Evolutionary conservation across 2,888 invertebrate species (phyloP), one percentile per base, ranked within the genome.

Genomic region (Aphodius sticticus): DNA sequence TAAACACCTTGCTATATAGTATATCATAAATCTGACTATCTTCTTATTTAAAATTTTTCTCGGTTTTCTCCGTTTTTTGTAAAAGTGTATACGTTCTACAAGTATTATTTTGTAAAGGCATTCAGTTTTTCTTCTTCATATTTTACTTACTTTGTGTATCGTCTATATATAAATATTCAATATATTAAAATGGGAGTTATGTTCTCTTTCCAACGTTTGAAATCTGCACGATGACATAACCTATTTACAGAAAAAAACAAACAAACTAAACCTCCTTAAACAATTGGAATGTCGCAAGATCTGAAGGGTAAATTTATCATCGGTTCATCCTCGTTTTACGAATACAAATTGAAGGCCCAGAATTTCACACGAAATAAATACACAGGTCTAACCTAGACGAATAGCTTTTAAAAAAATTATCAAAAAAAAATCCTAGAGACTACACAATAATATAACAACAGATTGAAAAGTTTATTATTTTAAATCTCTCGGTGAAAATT

Each of bases 81-180:
- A 89, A 89, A 89, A 89, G 89, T 89, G 88, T 88, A 89, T 89
- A 89, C 88, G 87, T 88, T 74, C 37, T 74, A 84, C 89, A 89
- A 88, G 87, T 89, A 88, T 88, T 88, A 87, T 88, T 88, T 74
- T 87, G 87, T 88, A 88, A 89, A 89, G 89, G 89, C 89, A 89
- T 88, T 89, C 88, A 88, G 88, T 89, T 89, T 88, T 89, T 89
- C 88, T 88, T 89, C 88, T 26, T 26, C 26, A 26, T 26, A 87
- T 88, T 85, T 83, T 86, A 78, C 77, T 79, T 77, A 53, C 53
- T 81, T 81, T 82, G 81, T 83, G 82, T 82, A 80, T 79, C 79
- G 81, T 83, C 79, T 82, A 83, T 85, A 86, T 88, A 87, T 87
- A 87, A 87, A 87, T 87, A 87, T 88, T 87, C 86, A 86, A 87